Conservation (phyloP, 2,797 vertebrate species). For the Euthynnus affinis region DNA sequence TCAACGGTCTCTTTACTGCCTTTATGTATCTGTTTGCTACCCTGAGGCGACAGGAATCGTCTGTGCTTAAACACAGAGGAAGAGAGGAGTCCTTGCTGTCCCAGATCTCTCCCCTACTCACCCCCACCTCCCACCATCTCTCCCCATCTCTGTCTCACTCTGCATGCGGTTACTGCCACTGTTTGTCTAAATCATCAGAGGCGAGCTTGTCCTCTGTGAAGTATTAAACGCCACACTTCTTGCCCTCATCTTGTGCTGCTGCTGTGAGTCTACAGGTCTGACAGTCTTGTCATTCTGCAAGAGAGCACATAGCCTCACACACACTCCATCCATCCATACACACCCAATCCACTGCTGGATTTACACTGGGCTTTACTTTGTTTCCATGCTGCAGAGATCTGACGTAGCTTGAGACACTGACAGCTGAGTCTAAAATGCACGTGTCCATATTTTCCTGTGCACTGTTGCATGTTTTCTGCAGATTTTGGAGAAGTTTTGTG, state of each 20-base stretch:
- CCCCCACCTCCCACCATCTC: background rate
- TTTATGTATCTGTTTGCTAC: slow-evolving; percentile 75
- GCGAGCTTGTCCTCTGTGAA: slow-evolving; percentile 67
- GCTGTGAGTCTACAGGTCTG: slow-evolving; percentile 52
- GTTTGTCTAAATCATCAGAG: slow-evolving; percentile 72
- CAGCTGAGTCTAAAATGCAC: background rate
- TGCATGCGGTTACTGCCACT: slow-evolving; percentile 61
- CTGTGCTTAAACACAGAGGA: slow-evolving; percentile 73
- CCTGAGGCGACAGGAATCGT: slow-evolving; percentile 75
- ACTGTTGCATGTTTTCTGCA: background rate
- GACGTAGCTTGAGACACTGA: background rate
- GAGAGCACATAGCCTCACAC: slow-evolving; percentile 6
- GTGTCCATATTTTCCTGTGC: background rate
- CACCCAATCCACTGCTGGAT: slow-evolving; percentile 17
- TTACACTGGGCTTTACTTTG: background rate
- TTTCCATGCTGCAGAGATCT: background rate
- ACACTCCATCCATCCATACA: slow-evolving; percentile 2
- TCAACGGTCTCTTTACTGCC: slow-evolving; percentile 64
- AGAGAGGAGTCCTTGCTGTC: slow-evolving; percentile 52
- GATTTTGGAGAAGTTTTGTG: too few species aligned
- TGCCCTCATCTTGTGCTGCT: slow-evolving; percentile 40
- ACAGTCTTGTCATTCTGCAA: slow-evolving; percentile 47
- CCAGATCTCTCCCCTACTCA: slow-evolving; percentile 21
- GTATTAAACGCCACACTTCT: slow-evolving; percentile 58
- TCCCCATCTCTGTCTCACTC: slow-evolving; percentile 36